Evolutionary conservation across 2,113 vertebrate genomes (phyloP).

Genomic region (Rousettus leschenaultii): DNA sequence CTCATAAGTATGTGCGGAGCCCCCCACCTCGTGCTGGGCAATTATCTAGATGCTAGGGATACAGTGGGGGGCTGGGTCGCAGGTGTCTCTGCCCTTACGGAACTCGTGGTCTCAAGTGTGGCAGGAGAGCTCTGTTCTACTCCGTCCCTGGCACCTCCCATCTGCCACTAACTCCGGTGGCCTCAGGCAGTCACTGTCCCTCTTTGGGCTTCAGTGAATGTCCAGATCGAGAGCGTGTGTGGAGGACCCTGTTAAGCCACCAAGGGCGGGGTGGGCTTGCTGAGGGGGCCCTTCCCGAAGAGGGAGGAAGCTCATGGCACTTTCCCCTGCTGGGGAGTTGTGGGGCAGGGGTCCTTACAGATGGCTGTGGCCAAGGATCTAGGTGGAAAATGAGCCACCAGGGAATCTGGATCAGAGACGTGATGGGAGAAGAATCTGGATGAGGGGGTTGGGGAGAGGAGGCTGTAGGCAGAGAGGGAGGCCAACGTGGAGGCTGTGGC

Average conservation of each 20-base stretch:
- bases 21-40: too few relatives aligned
- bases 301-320: rapidly evolving
- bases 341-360: neutral
- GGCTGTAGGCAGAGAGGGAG: neutral
- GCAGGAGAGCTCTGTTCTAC: neutral
- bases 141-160: too few relatives aligned
- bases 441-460: neutral
- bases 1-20: neutral
- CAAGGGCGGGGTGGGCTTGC: neutral
- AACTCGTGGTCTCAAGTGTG: rapidly evolving
- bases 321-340: neutral
- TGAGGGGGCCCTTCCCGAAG: neutral
- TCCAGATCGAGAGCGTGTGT: neutral
- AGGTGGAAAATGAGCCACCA: neutral
- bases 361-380: neutral
- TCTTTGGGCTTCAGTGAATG: neutral
- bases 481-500: neutral
- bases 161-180: neutral
- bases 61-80: neutral
- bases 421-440: neutral
- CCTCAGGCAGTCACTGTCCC: neutral
- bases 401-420: neutral
- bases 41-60: neutral
- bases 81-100: neutral
- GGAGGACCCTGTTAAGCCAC: neutral